Evolutionary conservation across 2,113 vertebrate genomes (phyloP).

Genomic region (Marcusenius ussheri): DNA sequence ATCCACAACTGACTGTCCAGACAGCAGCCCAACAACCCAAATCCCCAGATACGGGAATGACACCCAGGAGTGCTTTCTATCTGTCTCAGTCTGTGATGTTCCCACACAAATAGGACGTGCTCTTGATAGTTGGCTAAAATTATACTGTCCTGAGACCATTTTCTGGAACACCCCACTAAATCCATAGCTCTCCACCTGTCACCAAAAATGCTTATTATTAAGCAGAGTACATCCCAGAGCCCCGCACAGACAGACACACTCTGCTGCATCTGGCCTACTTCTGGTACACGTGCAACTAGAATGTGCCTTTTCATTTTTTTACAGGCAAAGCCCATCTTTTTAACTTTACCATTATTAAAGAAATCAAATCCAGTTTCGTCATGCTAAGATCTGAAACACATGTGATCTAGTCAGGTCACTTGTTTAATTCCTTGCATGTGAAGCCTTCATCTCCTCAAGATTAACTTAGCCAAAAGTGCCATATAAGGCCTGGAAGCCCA

Average conservation of each 20-base stretch:
- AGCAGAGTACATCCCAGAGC: not conserved
- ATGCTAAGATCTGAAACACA: not conserved
- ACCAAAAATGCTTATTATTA: not conserved
- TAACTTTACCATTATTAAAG: not conserved
- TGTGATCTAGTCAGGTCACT: not conserved
- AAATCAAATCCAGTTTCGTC: not conserved
- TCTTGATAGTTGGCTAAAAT: slow-evolving; percentile 3
- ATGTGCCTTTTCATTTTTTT: not conserved
- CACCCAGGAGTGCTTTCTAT: not conserved
- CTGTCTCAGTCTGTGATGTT: not conserved
- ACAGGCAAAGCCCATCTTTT: not conserved
- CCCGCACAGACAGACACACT: not conserved
- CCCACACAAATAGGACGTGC: slow-evolving; percentile 4
- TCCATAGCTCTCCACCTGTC: slow-evolving; percentile 2
- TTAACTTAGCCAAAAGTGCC: not conserved
- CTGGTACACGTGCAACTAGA: not conserved
- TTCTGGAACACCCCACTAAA: not conserved
- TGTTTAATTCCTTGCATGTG: not conserved
- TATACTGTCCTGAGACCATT: not conserved
- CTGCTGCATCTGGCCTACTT: not conserved
- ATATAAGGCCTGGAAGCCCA: not conserved
- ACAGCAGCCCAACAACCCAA: not conserved
- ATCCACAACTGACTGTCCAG: not conserved
- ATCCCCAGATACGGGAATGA: not conserved
- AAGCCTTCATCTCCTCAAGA: not conserved